phyloP scores from a whole-genome alignment of 2,797 vertebrate genomes.

The Notoglanidium macrostoma region DNA sequence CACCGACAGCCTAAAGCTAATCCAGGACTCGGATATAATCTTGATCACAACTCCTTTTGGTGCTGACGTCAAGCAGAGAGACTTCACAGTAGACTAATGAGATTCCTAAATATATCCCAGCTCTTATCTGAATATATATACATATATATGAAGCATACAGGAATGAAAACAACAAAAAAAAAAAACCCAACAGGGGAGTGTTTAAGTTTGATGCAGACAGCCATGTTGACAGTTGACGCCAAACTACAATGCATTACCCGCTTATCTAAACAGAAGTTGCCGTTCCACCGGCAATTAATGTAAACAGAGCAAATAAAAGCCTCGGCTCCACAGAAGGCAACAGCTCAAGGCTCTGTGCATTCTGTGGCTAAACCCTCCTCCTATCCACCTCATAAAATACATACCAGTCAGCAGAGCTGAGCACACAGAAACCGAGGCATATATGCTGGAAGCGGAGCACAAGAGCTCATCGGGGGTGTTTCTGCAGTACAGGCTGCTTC shows the following conservation, averaged over 20 bases:
- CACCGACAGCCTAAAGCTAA: too few relatives aligned
- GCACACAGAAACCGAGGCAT: background rate
- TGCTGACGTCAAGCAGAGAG: background rate
- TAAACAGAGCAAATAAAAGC: slow-evolving; percentile 65
- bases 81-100: background rate
- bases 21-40: background rate
- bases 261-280: slow-evolving; percentile 65
- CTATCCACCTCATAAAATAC: slow-evolving; percentile 62
- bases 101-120: slow-evolving; percentile 8
- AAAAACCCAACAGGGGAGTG: background rate
- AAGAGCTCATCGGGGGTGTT: background rate
- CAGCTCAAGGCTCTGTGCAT: slow-evolving; percentile 55
- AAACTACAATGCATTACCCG: slow-evolving; percentile 56
- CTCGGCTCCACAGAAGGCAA: slow-evolving; percentile 54
- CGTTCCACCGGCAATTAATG: slow-evolving; percentile 51
- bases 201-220: slow-evolving; percentile 35
- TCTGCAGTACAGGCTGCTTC: background rate
- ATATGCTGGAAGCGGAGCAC: background rate
- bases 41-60: background rate
- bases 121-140: background rate
- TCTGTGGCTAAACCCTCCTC: slow-evolving; percentile 63
- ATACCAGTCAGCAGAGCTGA: slow-evolving; percentile 62
- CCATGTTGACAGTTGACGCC: slow-evolving; percentile 53
- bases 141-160: background rate
- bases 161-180: background rate